Base-by-base conservation (phyloP, 2,797 vertebrate genomes). In the Synanceia verrucosa region DNA sequence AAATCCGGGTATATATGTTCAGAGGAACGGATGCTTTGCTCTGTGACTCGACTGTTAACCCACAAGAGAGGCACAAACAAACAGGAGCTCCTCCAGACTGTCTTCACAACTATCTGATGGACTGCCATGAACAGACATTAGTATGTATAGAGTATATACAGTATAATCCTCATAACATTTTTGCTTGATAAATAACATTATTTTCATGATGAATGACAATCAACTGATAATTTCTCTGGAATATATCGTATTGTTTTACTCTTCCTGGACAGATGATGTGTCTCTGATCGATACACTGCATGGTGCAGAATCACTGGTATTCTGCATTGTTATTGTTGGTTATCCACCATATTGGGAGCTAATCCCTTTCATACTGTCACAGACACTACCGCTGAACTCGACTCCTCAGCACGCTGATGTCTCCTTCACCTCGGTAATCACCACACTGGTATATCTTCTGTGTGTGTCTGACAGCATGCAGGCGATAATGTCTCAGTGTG, bases 401-500 rank as follows among this genome's bases (percentile, higher is more conserved):
- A 62, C 53, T 72, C 41, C 52, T 55, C 36, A 59, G 50, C 63
- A 76, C 58, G 73, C 64, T 78, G 81, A 69, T 78, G 71, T 76
- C 76, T 82, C 64, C 70, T 44, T 86, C 64, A 36, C 57, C 74
- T 65, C 63, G 47, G 63, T 82, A 73, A 86, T 86, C 73, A 76
- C 70, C 47, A 56, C 73, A 71, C 23, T 63, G 46, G 65, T 61
- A 34, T 46, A 50, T 74, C 69, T 37, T 63, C 51, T 66, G 77
- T 60, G 60, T 51, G 75, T 70, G 56, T 86, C 51, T 81, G 79
- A 66, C 37, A 65, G 82, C 76, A 75, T 70, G 73, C 73, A 48
- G 58, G 76, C 47, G 79, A 87, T 86, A 86, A 87, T 82, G 84
- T 90, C 81, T 87, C 72, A 34, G 67, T 82, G 84, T 84, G 85